These are phyloP conservation scores for Chesias legatella DNA, from an alignment of 2,888 invertebrate species.

Conservation along the genomic window DNA sequence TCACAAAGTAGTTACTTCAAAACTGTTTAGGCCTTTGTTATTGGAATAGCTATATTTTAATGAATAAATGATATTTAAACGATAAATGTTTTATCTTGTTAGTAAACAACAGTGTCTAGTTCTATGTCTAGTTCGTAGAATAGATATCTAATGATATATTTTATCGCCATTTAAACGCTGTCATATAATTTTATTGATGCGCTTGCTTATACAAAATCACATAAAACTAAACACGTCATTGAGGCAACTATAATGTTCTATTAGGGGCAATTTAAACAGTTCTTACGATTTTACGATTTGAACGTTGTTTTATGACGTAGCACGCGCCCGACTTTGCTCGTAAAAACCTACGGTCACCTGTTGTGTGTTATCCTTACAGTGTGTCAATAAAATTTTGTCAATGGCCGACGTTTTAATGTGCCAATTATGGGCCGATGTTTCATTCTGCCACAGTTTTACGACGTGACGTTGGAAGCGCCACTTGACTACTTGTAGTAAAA, in stretches of 20 bases:
- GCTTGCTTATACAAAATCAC: slow-evolving; percentile 55
- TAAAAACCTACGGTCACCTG: slow-evolving; percentile 76
- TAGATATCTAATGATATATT: slow-evolving; percentile 33
- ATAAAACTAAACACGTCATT: slow-evolving; percentile 66
- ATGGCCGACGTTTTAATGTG: slow-evolving; percentile 66
- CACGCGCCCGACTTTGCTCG: slow-evolving; percentile 62
- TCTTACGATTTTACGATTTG: slow-evolving; percentile 67
- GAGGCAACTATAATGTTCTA: slow-evolving; percentile 64
- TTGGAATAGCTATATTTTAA: no score
- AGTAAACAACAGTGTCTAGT: slow-evolving; percentile 28
- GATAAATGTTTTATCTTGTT: no score
- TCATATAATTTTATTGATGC: slow-evolving; percentile 49
- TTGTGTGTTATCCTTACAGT: slow-evolving; percentile 61
- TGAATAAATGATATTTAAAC: no score
- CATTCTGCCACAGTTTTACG: slow-evolving; percentile 59
- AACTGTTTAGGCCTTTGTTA: no score
- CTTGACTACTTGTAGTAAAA: slow-evolving; percentile 33
- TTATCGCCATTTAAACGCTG: slow-evolving; percentile 39
- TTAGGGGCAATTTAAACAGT: slow-evolving; percentile 64
- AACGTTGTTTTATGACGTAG: slow-evolving; percentile 56
- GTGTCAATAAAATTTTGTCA: slow-evolving; percentile 69
- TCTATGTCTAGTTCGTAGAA: slow-evolving; percentile 38
- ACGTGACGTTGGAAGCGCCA: slow-evolving; percentile 36
- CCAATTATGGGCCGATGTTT: slow-evolving; percentile 63
- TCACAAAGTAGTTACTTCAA: no score